These are phyloP conservation scores for Trichonephila inaurata DNA, from an alignment of 1,140 invertebrate species.

Conservation along the genomic window DNA sequence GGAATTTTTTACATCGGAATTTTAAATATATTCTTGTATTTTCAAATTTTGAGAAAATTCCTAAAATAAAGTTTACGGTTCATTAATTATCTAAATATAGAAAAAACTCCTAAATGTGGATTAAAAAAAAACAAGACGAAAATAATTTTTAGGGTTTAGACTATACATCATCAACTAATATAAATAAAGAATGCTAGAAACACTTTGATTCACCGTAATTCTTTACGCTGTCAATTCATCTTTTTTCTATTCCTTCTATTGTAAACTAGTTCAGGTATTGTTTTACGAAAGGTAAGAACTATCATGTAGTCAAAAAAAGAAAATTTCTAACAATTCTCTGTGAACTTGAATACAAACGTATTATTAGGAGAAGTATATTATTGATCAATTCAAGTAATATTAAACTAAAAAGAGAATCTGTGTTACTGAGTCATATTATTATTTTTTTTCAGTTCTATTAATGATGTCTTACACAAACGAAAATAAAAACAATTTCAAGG, in stretches of 20 bases:
- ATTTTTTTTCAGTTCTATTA: too few relatives aligned
- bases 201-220: not conserved
- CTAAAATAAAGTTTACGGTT: too few relatives aligned
- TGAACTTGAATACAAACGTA: not conserved
- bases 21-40: too few relatives aligned
- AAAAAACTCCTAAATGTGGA: not conserved
- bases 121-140: not conserved
- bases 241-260: not conserved
- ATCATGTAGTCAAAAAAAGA: not conserved
- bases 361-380: not conserved
- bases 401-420: not conserved
- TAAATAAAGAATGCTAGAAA: not conserved
- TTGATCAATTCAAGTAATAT: not conserved
- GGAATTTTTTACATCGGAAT: too few relatives aligned
- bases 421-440: not conserved
- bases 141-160: not conserved
- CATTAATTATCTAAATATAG: not conserved
- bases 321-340: not conserved
- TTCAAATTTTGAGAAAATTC: too few relatives aligned
- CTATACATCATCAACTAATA: not conserved
- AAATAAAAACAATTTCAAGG: too few relatives aligned
- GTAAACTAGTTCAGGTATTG: constrained; percentile 5
- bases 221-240: not conserved
- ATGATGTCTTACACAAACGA: too few relatives aligned
- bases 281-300: constrained; percentile 1